Evolutionary conservation across 2,888 invertebrate species (phyloP), one percentile per base, ranked within the genome.

Genomic region (Ophion costatus): DNA sequence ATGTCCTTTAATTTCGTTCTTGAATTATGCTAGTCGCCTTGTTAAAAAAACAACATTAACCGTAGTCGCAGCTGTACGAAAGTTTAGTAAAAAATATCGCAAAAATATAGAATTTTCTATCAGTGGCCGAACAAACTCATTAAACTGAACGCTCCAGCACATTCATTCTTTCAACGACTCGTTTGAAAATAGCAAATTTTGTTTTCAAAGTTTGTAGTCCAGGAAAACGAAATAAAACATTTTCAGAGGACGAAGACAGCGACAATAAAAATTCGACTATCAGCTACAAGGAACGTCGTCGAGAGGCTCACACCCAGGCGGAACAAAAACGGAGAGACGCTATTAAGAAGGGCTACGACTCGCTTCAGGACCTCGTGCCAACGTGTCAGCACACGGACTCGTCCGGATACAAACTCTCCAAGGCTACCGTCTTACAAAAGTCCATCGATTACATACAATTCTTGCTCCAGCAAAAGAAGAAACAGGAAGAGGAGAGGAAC

Each of bases 311-410:
- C 92, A 99, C 99, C 0, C 96, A 98, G 94, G 99, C 99, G 2
- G 99, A 99, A 94, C 99, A 99, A 93, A 99, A 99, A 93, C 95
- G 99, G 87, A 95, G 99, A 91, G 99, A 99, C 95, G 98, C 99
- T 1, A 99, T 99, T 86, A 99, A 99, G 94, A 98, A 98, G 93
- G 99, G 99, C 0, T 99, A 99, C 93, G 98, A 99, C 93, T 97
- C 97, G 2, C 95, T 99, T 22, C 98, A 98, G 94, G 97, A 97
- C 90, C 94, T 99, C 86, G 98, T 99, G 14, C 99, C 99, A 0
- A 98, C 97, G 77, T 99, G 99, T 91, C 98, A 98, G 92, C 98
- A 98, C 92, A 97, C 97, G 59, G 99, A 99, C 93, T 96, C 98
- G 38, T 97, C 97, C 24, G 98, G 98, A 33, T 98, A 98, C 93